Conservation (phyloP, 1,140 invertebrate genomes). For the Brachionus calyciflorus region DNA sequence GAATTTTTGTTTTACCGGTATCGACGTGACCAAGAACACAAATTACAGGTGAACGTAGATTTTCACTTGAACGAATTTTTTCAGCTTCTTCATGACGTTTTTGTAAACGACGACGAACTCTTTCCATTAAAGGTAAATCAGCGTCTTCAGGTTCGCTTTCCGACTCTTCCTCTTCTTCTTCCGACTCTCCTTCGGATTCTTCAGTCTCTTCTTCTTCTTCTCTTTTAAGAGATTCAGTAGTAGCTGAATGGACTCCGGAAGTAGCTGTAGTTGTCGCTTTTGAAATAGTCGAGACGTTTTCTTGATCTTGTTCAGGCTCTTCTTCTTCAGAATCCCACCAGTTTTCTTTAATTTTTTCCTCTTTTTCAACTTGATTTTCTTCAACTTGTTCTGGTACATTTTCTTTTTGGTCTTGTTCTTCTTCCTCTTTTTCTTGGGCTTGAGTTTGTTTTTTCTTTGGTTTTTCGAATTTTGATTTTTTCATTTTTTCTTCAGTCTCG, state of each 20-base stretch:
- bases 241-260: slow-evolving; percentile 50
- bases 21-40: slow-evolving; percentile 99
- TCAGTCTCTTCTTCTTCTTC: slow-evolving; percentile 49
- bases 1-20: slow-evolving; percentile 98
- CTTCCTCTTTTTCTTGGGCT: neutral
- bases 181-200: slow-evolving; percentile 11
- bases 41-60: slow-evolving; percentile 87
- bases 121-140: slow-evolving; percentile 3
- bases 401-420: neutral
- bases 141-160: slow-evolving; percentile 7
- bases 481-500: neutral
- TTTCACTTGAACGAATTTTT: slow-evolving; percentile 71
- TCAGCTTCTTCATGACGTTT: slow-evolving; percentile 79
- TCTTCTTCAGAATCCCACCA: slow-evolving; percentile 50
- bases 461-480: slow-evolving; percentile 23
- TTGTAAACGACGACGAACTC: neutral
- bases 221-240: slow-evolving; percentile 46
- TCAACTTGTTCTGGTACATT: neutral
- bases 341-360: slow-evolving; percentile 51
- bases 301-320: slow-evolving; percentile 47
- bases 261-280: slow-evolving; percentile 30
- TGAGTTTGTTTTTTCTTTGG: slow-evolving; percentile 30
- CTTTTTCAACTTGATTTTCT: slow-evolving; percentile 45
- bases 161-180: neutral
- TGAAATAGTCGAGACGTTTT: neutral